Evolutionary conservation across 2,888 invertebrate genomes (phyloP), one percentile per base, ranked within the genome.

Genomic region (Lydus trimaculatus): DNA sequence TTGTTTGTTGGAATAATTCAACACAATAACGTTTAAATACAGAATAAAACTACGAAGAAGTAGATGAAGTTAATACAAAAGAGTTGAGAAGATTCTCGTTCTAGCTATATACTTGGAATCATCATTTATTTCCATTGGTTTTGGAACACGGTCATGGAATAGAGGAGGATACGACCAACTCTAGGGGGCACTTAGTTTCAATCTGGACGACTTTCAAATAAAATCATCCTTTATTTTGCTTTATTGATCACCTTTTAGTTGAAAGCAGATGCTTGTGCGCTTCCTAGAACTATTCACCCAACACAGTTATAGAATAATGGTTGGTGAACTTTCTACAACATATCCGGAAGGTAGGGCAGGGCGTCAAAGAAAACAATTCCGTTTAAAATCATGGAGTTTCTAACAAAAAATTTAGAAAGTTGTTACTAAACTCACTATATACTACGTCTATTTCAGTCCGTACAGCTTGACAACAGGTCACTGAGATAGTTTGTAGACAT

Each of bases 101-200:
- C 75, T 71, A n/a, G 3, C 43, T 71, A 75, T 71, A 75, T 74
- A 64, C 77, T 71, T 76, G 80, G 79, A n/a, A n/a, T n/a, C n/a
- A 79, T 80, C 80, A 81, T 81, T 81, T 80, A 80, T 80, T 79
- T 80, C 76, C 80, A 81, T 81, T 80, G 25, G 79, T 80, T 75
- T 75, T 69, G 73, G 73, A 76, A 76, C 78, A 43, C 39, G 17
- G 39, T 7, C 39, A 43, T 9, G 48, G 23, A 13, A 25, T 15
- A 25, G 56, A 56, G 15, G 77, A 75, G 72, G 78, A 77, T 78
- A 77, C 77, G 75, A 67, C 74, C 72, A 75, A 74, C 79, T 79
- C 79, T 69, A 67, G 80, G 78, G 80, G 76, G 78, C 75, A 80
- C 79, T 81, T 81, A 80, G 79, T 82, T 81, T 81, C 80, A 80